These are phyloP conservation scores for Drosophila nigricruria DNA, from an alignment of 2,888 invertebrate species.

Conservation along the genomic window DNA sequence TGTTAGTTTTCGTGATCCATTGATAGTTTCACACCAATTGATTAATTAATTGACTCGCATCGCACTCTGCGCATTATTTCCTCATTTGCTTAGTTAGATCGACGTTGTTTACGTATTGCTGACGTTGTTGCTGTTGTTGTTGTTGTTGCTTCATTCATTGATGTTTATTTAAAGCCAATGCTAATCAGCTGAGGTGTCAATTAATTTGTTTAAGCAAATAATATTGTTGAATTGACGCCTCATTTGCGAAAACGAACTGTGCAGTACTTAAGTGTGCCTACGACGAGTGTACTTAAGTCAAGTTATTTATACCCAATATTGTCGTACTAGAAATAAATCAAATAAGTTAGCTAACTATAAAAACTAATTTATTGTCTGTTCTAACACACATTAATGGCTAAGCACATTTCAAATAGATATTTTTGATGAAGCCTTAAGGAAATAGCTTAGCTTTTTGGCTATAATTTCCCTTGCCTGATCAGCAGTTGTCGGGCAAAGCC, in stretches of 20 bases:
- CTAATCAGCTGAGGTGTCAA: constrained; percentile 70
- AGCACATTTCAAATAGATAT: not conserved
- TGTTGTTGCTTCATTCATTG: constrained; percentile 4
- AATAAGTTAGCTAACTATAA: not conserved
- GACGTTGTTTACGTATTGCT: constrained; percentile 14
- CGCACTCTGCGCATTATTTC: constrained; percentile 51
- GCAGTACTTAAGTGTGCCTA: constrained; percentile 10
- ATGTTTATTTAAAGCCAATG: constrained; percentile 43
- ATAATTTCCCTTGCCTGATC: not conserved
- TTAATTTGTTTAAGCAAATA: constrained; percentile 64
- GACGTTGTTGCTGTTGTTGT: constrained; percentile 5
- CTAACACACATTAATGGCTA: not conserved
- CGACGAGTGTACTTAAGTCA: not conserved
- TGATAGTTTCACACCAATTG: constrained; percentile 54
- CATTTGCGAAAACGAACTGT: constrained; percentile 33
- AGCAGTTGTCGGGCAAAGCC: not conserved
- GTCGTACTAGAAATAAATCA: constrained; percentile 25
- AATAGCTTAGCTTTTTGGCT: not conserved
- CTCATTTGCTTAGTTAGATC: constrained; percentile 38
- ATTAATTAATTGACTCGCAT: constrained; percentile 65
- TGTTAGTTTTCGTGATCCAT: constrained; percentile 11
- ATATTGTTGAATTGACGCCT: constrained; percentile 32
- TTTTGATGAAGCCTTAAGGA: not conserved
- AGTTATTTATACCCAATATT: constrained; percentile 4
- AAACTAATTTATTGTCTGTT: constrained; percentile 27